Percentiles rank a stretch among this genome's conserved stretches.
phyloP scores from a whole-genome alignment of 2,797 vertebrate species.

The Hemitrygon akajei region DNA sequence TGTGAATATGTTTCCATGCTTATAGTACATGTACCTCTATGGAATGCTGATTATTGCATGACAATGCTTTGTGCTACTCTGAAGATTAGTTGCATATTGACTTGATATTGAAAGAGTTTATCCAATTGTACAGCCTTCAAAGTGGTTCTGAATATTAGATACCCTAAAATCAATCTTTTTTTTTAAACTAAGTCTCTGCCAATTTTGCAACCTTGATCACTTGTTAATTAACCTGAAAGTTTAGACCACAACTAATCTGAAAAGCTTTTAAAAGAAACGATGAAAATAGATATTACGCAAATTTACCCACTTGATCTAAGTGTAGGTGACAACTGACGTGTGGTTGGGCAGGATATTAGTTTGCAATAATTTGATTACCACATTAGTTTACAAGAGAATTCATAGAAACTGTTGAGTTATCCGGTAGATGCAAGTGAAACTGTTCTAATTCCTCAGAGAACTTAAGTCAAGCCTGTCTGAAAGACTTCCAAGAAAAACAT shows the following conservation, averaged over 20 bases:
- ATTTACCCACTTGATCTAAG: no score
- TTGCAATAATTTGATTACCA: no score
- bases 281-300: background rate
- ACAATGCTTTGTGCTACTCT: background rate
- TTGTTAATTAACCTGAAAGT: background rate
- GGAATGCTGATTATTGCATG: background rate
- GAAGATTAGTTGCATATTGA: background rate
- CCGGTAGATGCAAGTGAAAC: background rate
- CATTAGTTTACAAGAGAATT: background rate
- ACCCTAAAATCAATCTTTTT: no score
- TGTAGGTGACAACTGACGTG: background rate
- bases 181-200: background rate
- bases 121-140: background rate
- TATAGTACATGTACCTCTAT: slow-evolving; percentile 15
- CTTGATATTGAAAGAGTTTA: background rate
- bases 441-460: background rate
- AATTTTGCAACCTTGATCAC: background rate
- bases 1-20: slow-evolving; percentile 45
- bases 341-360: no score
- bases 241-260: background rate
- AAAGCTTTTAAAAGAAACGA: background rate
- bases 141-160: background rate
- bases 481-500: no score
- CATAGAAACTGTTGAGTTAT: background rate
- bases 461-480: no score